Conservation (phyloP, 1,140 invertebrate species). For the Drosophila dunni region DNA sequence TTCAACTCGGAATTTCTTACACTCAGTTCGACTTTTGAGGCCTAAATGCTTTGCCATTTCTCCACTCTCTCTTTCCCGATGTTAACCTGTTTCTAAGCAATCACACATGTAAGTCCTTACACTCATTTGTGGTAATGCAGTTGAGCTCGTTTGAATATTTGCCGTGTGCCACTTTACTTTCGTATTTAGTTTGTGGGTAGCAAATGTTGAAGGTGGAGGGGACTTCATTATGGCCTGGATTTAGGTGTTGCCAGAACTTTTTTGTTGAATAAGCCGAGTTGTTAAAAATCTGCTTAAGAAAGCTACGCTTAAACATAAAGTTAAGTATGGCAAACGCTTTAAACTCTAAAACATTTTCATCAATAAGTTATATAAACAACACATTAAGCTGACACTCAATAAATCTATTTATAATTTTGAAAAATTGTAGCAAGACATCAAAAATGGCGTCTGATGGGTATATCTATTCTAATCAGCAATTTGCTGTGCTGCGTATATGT, state of each 20-base stretch:
- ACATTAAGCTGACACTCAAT: neutral
- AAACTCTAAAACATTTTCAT: too few relatives aligned
- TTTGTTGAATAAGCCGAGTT: too few relatives aligned
- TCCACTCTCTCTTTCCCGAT: constrained; percentile 2
- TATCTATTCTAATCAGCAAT: constrained; percentile 49
- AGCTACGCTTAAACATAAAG: too few relatives aligned
- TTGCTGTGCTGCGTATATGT: constrained; percentile 20
- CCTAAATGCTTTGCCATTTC: neutral
- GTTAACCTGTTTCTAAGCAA: constrained; percentile 4
- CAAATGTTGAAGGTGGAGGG: too few relatives aligned
- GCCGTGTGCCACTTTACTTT: constrained; percentile 5
- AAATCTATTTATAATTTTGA: constrained; percentile 11
- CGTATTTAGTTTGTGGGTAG: neutral
- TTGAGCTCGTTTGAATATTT: constrained; percentile 1
- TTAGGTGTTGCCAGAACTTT: too few relatives aligned
- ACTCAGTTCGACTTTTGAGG: neutral
- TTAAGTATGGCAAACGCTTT: too few relatives aligned
- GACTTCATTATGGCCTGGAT: too few relatives aligned
- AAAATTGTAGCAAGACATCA: constrained; percentile 17
- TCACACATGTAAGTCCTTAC: neutral
- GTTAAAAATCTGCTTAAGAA: too few relatives aligned
- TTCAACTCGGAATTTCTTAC: constrained; percentile 66
- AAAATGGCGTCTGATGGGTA: constrained; percentile 22
- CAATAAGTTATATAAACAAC: neutral
- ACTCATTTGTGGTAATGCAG: constrained; percentile 1